Evolutionary conservation across 1,140 invertebrate genomes (phyloP).

Genomic region (Bombus sylvicola): DNA sequence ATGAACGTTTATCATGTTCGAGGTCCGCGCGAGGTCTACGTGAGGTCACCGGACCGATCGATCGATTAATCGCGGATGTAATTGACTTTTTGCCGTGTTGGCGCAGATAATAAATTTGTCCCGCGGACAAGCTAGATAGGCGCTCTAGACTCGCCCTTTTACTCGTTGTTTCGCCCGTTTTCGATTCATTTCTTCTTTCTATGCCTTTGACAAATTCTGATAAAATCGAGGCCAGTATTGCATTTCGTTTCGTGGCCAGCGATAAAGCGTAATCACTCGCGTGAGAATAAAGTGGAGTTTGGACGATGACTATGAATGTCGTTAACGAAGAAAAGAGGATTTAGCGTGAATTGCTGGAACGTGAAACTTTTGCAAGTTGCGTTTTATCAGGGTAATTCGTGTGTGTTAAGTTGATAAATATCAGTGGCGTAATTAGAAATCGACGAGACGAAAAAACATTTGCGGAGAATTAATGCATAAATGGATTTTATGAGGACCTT

Average conservation of each 20-base stretch:
- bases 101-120: conserved; percentile 47
- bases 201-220: background rate
- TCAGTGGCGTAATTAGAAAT: background rate
- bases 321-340: background rate
- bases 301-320: background rate
- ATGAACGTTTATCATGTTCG: conserved; percentile 33
- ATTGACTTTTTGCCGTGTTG: conserved; percentile 46
- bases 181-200: conserved; percentile 15
- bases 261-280: background rate
- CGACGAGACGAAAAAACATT: background rate
- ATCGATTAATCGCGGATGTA: conserved; percentile 46
- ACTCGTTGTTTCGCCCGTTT: conserved; percentile 9
- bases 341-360: background rate
- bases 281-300: background rate
- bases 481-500: background rate
- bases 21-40: background rate
- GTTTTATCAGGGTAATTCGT: background rate
- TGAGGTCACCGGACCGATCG: background rate
- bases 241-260: background rate
- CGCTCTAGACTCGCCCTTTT: background rate
- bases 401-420: background rate
- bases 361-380: background rate
- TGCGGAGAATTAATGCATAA: background rate
- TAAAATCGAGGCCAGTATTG: background rate
- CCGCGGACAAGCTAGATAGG: conserved; percentile 5